These are phyloP conservation scores for Pseudomyrmex concolor DNA, from an alignment of 1,140 invertebrate species.

Conservation along the genomic window DNA sequence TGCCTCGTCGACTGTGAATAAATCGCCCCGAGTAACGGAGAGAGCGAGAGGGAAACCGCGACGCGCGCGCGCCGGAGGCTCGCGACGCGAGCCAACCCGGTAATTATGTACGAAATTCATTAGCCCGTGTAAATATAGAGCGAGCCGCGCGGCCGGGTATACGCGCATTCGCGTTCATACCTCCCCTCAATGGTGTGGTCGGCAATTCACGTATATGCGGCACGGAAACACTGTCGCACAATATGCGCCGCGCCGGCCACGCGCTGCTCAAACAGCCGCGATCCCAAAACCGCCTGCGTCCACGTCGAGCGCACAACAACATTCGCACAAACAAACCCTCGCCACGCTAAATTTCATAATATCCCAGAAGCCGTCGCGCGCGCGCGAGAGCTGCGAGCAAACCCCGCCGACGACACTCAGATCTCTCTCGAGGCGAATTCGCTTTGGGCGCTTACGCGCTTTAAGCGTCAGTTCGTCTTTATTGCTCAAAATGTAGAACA, in stretches of 20 bases:
- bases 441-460: too few relatives aligned
- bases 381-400: too few relatives aligned
- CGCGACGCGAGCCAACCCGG: conserved; percentile 28
- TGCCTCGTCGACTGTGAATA: conserved; percentile 25
- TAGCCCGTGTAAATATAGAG: conserved; percentile 76
- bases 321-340: background rate
- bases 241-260: background rate
- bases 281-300: background rate
- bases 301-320: background rate
- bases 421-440: too few relatives aligned
- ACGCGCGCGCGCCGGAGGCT: conserved; percentile 40
- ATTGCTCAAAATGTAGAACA: too few relatives aligned
- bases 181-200: background rate
- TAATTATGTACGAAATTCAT: conserved; percentile 81
- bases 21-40: conserved; percentile 24
- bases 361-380: background rate
- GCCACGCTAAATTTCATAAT: conserved; percentile 10
- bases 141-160: conserved; percentile 15
- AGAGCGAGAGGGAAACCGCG: conserved; percentile 1
- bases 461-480: too few relatives aligned
- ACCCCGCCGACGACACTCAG: too few relatives aligned
- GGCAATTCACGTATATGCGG: too few relatives aligned
- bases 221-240: background rate
- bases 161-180: background rate
- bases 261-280: conserved; percentile 26